Evolutionary conservation across 2,888 invertebrate genomes (phyloP).

Genomic region (Stegana nigrithorax): DNA sequence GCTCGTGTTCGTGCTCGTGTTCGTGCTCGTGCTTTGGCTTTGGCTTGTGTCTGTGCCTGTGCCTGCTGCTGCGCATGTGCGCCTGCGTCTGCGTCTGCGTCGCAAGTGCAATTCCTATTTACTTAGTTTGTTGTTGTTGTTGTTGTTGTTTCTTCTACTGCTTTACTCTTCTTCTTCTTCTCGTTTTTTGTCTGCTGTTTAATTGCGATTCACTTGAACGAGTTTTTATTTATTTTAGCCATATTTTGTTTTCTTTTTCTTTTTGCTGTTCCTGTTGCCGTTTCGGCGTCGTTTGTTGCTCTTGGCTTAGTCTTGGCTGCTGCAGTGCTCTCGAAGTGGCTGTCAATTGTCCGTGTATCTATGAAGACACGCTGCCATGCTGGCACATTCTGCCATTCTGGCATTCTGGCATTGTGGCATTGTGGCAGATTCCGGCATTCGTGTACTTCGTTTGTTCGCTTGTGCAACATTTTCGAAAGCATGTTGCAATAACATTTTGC

Average conservation of each 20-base stretch:
- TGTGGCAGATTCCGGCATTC: background rate
- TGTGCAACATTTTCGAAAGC: slow-evolving; percentile 7
- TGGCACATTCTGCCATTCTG: too few species aligned
- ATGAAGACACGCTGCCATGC: slow-evolving; percentile 1
- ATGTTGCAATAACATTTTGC: slow-evolving; percentile 1
- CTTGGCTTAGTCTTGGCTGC: background rate
- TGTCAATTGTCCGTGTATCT: slow-evolving; percentile 8
- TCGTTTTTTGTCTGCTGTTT: too few species aligned
- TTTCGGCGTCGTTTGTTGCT: background rate
- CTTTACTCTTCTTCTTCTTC: too few species aligned
- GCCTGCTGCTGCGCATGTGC: background rate
- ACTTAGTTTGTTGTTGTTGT: background rate
- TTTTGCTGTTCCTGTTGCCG: background rate
- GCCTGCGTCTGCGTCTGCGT: background rate
- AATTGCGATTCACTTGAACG: slow-evolving; percentile 16
- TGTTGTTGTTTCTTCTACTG: background rate
- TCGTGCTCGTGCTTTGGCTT: background rate
- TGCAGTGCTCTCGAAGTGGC: background rate
- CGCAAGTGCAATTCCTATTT: background rate
- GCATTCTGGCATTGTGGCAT: too few species aligned
- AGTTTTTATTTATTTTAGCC: slow-evolving; percentile 12
- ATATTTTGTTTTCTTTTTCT: background rate
- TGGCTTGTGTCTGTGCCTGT: background rate
- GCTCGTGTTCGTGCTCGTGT: background rate
- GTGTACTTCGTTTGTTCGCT: background rate